Percentiles rank a stretch among this genome's conserved stretches.
phyloP scores from a whole-genome alignment of 2,797 vertebrate genomes.

The Nannoperca australis region DNA sequence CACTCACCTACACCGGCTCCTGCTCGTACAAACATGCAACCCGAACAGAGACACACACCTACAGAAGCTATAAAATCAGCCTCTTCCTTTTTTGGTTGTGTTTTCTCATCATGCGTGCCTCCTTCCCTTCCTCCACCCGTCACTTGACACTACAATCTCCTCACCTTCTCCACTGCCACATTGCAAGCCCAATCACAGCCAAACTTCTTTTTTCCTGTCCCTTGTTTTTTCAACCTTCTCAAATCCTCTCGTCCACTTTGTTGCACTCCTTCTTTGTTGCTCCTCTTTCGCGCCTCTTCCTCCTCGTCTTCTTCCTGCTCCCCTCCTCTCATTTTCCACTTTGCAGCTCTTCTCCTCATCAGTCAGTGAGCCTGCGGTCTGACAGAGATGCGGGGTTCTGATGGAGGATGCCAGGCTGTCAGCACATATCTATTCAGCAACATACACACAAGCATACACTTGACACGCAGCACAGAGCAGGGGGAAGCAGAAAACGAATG shows the following conservation, averaged over 20 bases:
- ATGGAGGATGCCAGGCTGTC: conserved; percentile 81
- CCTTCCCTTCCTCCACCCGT: conserved; percentile 12
- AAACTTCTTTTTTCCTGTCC: background rate
- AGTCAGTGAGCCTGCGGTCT: conserved; percentile 74
- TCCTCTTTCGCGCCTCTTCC: conserved; percentile 43
- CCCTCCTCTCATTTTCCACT: conserved; percentile 68
- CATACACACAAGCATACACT: conserved; percentile 49
- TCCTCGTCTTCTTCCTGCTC: conserved; percentile 41
- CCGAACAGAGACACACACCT: conserved; percentile 53
- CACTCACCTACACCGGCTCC: conserved; percentile 70
- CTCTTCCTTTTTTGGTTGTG: conserved; percentile 11
- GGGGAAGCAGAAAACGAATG: conserved; percentile 8
- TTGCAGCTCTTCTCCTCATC: conserved; percentile 75
- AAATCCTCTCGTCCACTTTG: conserved; percentile 37
- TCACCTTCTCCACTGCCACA: conserved; percentile 20
- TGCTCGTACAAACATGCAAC: conserved; percentile 19
- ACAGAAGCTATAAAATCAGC: conserved; percentile 42
- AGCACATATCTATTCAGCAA: conserved; percentile 72
- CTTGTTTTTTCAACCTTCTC: conserved; percentile 55
- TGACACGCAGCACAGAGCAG: conserved; percentile 49
- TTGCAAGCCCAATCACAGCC: conserved; percentile 8
- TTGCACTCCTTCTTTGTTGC: conserved; percentile 20
- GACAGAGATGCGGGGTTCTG: conserved; percentile 79
- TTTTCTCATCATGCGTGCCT: conserved; percentile 21
- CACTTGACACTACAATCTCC: conserved; percentile 26